These are phyloP conservation scores for Papilio aristodemus DNA, from an alignment of 1,140 invertebrate genomes.

Conservation along the genomic window DNA sequence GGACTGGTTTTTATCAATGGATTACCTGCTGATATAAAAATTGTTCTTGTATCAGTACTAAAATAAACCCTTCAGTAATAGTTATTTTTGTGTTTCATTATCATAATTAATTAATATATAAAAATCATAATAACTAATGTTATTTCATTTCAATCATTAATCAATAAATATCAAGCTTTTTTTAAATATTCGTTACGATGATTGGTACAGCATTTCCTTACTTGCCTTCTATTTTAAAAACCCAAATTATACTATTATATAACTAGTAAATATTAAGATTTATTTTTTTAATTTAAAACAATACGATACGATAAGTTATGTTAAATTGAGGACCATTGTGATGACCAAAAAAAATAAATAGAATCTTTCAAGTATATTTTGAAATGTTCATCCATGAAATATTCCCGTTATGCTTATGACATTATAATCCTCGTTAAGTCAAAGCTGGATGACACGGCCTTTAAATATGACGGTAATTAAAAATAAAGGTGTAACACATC, in stretches of 20 bases:
- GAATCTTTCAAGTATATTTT: not conserved
- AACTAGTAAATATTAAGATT: too few relatives aligned
- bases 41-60: not conserved
- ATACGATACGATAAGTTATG: too few relatives aligned
- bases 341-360: not conserved
- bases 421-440: slow-evolving; percentile 5
- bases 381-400: not conserved
- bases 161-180: too few relatives aligned
- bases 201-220: too few relatives aligned
- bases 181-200: too few relatives aligned
- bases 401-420: not conserved
- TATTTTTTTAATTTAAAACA: too few relatives aligned
- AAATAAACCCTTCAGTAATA: not conserved
- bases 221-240: too few relatives aligned
- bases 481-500: slow-evolving; percentile 31
- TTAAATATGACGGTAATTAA: slow-evolving; percentile 37
- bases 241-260: too few relatives aligned
- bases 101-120: too few relatives aligned
- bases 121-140: too few relatives aligned
- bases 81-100: not conserved
- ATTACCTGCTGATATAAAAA: not conserved
- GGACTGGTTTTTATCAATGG: slow-evolving; percentile 4
- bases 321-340: too few relatives aligned
- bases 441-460: slow-evolving; percentile 17
- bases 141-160: too few relatives aligned